phyloP scores from a whole-genome alignment of 2,888 invertebrate genomes.

The Stenotaenia linearis region DNA sequence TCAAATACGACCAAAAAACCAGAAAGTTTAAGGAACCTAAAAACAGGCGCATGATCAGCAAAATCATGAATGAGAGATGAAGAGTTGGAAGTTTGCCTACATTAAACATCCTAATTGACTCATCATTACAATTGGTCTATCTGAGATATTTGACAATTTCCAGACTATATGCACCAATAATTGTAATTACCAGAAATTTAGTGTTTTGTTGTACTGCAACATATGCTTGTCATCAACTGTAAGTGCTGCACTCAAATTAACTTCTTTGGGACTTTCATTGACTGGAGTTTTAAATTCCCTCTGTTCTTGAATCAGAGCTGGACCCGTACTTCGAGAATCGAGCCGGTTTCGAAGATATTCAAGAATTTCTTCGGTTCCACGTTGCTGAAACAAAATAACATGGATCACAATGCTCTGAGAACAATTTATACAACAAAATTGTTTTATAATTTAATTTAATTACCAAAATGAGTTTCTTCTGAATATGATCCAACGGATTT shows the following conservation, averaged over 20 bases:
- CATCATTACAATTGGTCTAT: no score
- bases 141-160: no score
- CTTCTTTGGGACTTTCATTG: not conserved
- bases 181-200: not conserved
- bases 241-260: not conserved
- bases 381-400: not conserved
- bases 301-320: no score
- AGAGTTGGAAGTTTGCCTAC: no score
- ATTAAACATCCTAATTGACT: no score
- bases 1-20: no score
- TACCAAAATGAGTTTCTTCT: slow-evolving; percentile 70
- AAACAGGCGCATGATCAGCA: no score
- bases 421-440: not conserved
- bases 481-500: slow-evolving; percentile 72
- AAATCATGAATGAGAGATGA: no score
- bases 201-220: not conserved
- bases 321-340: not conserved
- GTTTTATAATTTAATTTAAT: slow-evolving; percentile 17
- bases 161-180: no score
- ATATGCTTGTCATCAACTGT: not conserved
- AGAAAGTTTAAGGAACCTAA: no score
- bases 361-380: not conserved
- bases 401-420: no score
- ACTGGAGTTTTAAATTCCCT: not conserved
- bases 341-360: not conserved